Conservation (phyloP, 2,888 invertebrate genomes). For the Acanthoscelides obtectus region DNA sequence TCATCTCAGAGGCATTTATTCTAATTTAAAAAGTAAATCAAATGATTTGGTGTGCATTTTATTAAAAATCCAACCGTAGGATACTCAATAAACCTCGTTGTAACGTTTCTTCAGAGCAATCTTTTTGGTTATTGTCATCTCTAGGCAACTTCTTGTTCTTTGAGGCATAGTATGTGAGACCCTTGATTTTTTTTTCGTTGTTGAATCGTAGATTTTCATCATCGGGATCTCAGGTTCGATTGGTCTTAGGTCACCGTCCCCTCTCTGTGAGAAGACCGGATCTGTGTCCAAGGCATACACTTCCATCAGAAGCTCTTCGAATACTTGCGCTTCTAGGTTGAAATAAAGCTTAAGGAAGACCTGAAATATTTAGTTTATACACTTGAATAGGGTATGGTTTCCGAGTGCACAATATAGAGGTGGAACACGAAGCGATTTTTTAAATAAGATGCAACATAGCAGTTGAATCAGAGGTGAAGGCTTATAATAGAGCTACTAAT, state of each 20-base stretch:
- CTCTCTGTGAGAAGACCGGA: slow-evolving; percentile 6
- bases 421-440: too few relatives aligned
- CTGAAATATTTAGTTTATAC: neutral
- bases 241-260: slow-evolving; percentile 10
- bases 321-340: slow-evolving; percentile 6
- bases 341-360: slow-evolving; percentile 7
- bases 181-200: neutral
- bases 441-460: too few relatives aligned
- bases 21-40: neutral
- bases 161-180: neutral
- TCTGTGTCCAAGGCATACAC: slow-evolving; percentile 7
- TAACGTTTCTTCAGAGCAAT: neutral
- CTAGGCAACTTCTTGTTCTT: slow-evolving; percentile 9
- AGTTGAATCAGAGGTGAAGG: too few relatives aligned
- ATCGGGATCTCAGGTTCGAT: slow-evolving; percentile 4
- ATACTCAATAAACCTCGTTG: neutral
- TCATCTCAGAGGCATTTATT: too few relatives aligned
- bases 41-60: neutral
- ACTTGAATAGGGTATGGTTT: too few relatives aligned
- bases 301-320: slow-evolving; percentile 10
- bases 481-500: too few relatives aligned
- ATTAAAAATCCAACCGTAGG: neutral
- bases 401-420: too few relatives aligned
- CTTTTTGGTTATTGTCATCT: neutral
- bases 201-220: neutral